Conservation (phyloP, 2,113 vertebrate genomes). For the Pungitius pungitius region DNA sequence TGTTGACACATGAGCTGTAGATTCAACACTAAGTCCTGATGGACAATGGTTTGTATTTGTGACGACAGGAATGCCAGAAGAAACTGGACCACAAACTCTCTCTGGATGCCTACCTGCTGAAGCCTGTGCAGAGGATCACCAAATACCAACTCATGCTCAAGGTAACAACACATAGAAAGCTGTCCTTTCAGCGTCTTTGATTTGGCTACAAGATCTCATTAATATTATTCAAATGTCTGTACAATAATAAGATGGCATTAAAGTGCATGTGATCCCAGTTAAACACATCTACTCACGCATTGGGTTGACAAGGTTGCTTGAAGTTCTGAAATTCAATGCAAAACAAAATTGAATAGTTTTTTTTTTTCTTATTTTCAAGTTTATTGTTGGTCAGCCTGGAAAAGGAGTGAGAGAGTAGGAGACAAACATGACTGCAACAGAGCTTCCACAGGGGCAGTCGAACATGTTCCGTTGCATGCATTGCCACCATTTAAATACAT, state of each 20-base stretch:
- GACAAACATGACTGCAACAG: not conserved
- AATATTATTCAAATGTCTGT: not conserved
- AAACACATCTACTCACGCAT: too few relatives aligned
- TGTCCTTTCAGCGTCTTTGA: too few relatives aligned
- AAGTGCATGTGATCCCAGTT: slow-evolving; percentile 5
- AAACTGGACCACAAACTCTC: slow-evolving; percentile 92
- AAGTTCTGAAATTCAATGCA: too few relatives aligned
- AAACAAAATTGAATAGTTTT: too few relatives aligned
- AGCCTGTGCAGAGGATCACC: slow-evolving; percentile 93
- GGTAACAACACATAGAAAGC: too few relatives aligned
- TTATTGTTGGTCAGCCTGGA: too few relatives aligned
- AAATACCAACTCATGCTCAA: slow-evolving; percentile 92
- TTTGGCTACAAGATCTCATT: not conserved
- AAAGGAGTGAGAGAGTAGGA: too few relatives aligned
- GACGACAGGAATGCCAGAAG: slow-evolving; percentile 85
- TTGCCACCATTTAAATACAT: not conserved
- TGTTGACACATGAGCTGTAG: not conserved
- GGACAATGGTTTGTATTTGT: slow-evolving; percentile 20
- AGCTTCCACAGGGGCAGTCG: not conserved
- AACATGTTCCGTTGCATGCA: not conserved
- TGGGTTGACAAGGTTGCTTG: too few relatives aligned
- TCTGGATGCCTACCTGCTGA: slow-evolving; percentile 90
- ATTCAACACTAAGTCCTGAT: not conserved
- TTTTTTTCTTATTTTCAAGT: too few relatives aligned
- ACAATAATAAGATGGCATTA: slow-evolving; percentile 9